phyloP scores from a whole-genome alignment of 2,888 invertebrate genomes.

The Tenodera sinensis region DNA sequence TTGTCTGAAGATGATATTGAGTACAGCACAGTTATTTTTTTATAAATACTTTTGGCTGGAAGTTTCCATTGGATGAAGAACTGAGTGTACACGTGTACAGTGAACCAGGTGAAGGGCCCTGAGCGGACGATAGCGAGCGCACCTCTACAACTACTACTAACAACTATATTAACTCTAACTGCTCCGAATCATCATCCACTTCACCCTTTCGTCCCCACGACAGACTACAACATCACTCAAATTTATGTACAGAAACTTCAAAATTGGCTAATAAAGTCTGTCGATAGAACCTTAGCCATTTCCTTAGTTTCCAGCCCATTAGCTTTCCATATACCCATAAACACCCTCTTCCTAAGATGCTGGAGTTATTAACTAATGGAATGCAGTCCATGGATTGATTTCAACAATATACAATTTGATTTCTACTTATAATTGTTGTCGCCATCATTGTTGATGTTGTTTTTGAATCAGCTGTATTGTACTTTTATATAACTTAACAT shows the following conservation, averaged over 20 bases:
- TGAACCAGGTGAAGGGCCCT: constrained; percentile 36
- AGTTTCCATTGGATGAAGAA: constrained; percentile 24
- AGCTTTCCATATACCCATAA: neutral
- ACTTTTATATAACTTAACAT: neutral
- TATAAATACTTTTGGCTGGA: neutral
- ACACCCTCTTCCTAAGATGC: neutral
- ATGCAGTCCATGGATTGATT: constrained; percentile 22
- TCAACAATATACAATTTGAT: constrained; percentile 10
- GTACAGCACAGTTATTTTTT: neutral
- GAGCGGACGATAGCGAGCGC: constrained; percentile 41
- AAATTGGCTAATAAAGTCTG: neutral
- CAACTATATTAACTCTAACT: neutral
- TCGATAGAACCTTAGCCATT: neutral
- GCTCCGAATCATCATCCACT: neutral
- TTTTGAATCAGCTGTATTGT: constrained; percentile 19
- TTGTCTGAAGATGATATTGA: neutral
- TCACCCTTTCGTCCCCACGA: neutral
- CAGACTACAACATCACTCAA: neutral
- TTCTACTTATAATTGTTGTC: constrained; percentile 25
- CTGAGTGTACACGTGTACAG: constrained; percentile 34
- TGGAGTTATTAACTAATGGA: neutral
- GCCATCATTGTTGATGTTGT: constrained; percentile 23
- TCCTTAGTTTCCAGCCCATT: neutral
- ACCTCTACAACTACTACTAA: constrained; percentile 1
- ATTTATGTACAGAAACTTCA: neutral